Evolutionary conservation across 2,113 vertebrate species (phyloP).

Genomic region (Formicarius rufipectus): DNA sequence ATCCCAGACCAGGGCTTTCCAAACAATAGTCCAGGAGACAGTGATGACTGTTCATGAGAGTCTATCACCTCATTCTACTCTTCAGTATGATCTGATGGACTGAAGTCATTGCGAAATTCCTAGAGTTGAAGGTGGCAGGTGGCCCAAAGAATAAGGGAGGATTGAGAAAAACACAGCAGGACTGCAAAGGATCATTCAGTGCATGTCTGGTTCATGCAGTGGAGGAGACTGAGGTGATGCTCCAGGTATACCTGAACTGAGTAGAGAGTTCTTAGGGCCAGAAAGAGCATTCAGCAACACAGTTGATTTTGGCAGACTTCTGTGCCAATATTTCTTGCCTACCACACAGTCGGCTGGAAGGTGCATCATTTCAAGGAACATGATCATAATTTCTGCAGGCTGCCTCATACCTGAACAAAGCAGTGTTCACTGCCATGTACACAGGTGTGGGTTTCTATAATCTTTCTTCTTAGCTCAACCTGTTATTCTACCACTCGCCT

Average conservation of each 20-base stretch:
- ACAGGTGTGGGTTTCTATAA: background rate
- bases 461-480: background rate
- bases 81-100: background rate
- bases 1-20: background rate
- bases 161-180: background rate
- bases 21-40: background rate
- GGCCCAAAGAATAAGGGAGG: background rate
- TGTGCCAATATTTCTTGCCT: background rate
- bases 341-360: background rate
- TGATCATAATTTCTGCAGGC: background rate
- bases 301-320: background rate
- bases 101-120: background rate
- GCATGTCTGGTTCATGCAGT: accelerated
- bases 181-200: background rate
- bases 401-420: background rate
- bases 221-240: background rate
- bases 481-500: background rate
- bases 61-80: background rate
- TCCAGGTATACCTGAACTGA: background rate
- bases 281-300: background rate
- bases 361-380: accelerated
- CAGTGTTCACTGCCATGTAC: accelerated
- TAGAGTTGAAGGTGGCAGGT: background rate
- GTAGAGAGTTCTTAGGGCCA: accelerated
- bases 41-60: accelerated